Evolutionary conservation across 1,140 invertebrate species (phyloP), one percentile per base, ranked within the genome.

Genomic region (Nylanderia fulva): DNA sequence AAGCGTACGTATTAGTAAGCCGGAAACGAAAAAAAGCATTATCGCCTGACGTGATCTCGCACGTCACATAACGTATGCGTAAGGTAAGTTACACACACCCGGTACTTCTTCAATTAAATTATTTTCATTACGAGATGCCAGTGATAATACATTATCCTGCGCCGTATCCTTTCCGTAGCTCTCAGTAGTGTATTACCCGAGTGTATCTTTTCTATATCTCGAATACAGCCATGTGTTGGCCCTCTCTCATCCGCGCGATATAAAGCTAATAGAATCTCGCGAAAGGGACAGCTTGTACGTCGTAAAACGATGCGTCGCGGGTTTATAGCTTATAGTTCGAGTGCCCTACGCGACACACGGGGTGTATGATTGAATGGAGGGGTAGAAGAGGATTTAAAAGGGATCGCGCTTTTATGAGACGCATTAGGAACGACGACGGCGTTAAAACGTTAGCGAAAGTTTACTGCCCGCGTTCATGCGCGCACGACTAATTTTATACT

Each of bases 241-340:
- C 68, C 48, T 58, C 61, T 80, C n/a, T n/a, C n/a, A n/a, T n/a
- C 69, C 71, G 11, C 24, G 39, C 71, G 64, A 80, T 85, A 90
- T 88, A 91, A 91, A 91, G 58, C 86, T 92, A 92, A 93, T 91
- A 93, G 90, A 93, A 92, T 91, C 85, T 87, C 84, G 74, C 64
- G 48, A 56, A 56, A 83, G 64, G 79, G 84, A 87, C 90, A 90
- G 89, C 88, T 93, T 91, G 91, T 93, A 92, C 86, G 86, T 93
- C 93, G 90, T 94, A 94, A 94, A 94, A 93, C 91, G 92, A 92
- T 93, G 90, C 91, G 91, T 86, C 89, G 90, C 68, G 64, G 86
- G 77, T 93, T 93, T 93, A 93, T 92, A 93, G 90, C 93, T 93
- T 93, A 92, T 91, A 93, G 91, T 93, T 90, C 58, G 86, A 91